Base-by-base conservation (phyloP, 2,888 invertebrate species). In the Pheosia tremula region DNA sequence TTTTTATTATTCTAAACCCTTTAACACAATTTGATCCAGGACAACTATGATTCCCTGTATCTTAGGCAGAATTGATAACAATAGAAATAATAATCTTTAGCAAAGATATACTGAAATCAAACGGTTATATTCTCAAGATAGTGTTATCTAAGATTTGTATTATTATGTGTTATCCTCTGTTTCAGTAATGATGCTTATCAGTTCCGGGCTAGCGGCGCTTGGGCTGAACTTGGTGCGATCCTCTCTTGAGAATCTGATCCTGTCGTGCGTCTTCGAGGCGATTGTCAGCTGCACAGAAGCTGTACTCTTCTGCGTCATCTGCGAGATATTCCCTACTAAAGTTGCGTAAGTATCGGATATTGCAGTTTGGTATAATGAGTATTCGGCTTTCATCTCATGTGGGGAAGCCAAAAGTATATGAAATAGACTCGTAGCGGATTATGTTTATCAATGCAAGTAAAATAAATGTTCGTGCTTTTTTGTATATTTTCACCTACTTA, bases 271-370 rank as follows among this genome's bases (percentile, higher is more conserved):
- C 60, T 95, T 95, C 68, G 95, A 95, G 77, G 94, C 95, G 60
- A 90, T 95, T 73, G 94, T 95, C 75, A 94, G 95, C 81, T 94
- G 95, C 81, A 94, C 95, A 0, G 95, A 95, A 78, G 94, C 95
- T 0, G 95, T 95, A 41, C 87, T 95, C 5, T 95, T 95, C 81
- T 95, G 95, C 71, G 94, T 95, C 62, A 94, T 95, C 58, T 95
- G 95, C 69, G 95, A 95, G 80, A 91, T 95, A 73, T 95, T 95
- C 79, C 94, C 94, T 6, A 94, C 94, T 9, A 93, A 94, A 89
- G 90, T 94, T 38, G 94, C 93, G 94, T 94, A 67, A 91, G 92
- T 90, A 72, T 37, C 6, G 0, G 7, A 4, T 1, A 11, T 47
- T 47, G 50, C 13, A 50, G 24, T 10, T 47, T 47, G 47, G 4